These are phyloP conservation scores for Bovichtus diacanthus DNA, from an alignment of 2,797 vertebrate genomes.

Conservation along the genomic window DNA sequence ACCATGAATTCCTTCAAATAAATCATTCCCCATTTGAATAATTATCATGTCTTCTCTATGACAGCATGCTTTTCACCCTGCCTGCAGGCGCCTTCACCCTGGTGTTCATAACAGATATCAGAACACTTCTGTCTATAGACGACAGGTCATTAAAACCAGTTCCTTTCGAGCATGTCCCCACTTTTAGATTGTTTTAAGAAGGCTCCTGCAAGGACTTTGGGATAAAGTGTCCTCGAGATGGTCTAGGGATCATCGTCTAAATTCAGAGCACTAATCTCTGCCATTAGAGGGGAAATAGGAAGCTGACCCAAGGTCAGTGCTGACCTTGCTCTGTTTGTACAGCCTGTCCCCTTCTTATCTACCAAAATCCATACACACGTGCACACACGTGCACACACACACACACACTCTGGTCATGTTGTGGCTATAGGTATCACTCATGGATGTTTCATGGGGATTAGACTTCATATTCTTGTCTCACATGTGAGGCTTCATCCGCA, in stretches of 20 bases:
- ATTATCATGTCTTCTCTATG: neutral
- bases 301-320: constrained; percentile 70
- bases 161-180: neutral
- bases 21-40: neutral
- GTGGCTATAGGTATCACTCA: constrained; percentile 6
- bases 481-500: constrained; percentile 5
- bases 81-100: too few relatives aligned
- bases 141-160: neutral
- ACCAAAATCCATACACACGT: constrained; percentile 21
- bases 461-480: constrained; percentile 11
- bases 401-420: constrained; percentile 12
- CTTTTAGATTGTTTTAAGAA: constrained; percentile 9
- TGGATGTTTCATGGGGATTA: constrained; percentile 25
- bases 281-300: constrained; percentile 75
- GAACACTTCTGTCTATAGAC: neutral
- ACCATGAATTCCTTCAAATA: neutral
- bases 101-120: too few relatives aligned
- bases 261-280: constrained; percentile 80
- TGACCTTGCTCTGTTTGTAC: constrained; percentile 74
- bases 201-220: constrained; percentile 64
- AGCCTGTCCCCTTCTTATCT: constrained; percentile 56
- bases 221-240: constrained; percentile 76
- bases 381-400: neutral
- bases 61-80: too few relatives aligned
- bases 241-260: constrained; percentile 71